Conservation (phyloP, 2,888 invertebrate species). For the Nipponacmea schrenckii region DNA sequence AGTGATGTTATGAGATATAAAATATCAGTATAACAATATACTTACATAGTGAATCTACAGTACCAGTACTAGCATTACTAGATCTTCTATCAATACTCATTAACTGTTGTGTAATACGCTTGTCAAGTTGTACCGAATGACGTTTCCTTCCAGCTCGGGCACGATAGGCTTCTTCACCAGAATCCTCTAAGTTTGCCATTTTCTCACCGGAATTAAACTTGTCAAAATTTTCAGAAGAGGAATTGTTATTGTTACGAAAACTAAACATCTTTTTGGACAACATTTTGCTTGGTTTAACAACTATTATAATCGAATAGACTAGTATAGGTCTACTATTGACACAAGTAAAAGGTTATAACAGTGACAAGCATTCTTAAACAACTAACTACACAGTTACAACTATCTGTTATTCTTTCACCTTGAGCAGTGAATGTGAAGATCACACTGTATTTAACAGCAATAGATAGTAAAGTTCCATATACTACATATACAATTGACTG, state of each 20-base stretch:
- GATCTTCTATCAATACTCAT: slow-evolving; percentile 46
- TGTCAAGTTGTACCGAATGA: slow-evolving; percentile 60
- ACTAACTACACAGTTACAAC: too few relatives aligned
- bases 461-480: too few relatives aligned
- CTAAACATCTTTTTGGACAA: slow-evolving; percentile 43
- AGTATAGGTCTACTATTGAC: too few relatives aligned
- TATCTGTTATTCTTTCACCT: too few relatives aligned
- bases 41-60: slow-evolving; percentile 59
- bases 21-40: slow-evolving; percentile 16
- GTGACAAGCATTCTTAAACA: too few relatives aligned
- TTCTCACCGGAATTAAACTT: slow-evolving; percentile 55
- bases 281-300: slow-evolving; percentile 19
- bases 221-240: slow-evolving; percentile 44
- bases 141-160: slow-evolving; percentile 53
- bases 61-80: slow-evolving; percentile 56
- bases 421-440: too few relatives aligned
- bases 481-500: too few relatives aligned
- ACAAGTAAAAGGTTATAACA: too few relatives aligned
- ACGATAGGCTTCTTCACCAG: slow-evolving; percentile 49
- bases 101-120: slow-evolving; percentile 51
- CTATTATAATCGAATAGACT: too few relatives aligned
- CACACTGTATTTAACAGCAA: too few relatives aligned
- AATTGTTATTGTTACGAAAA: slow-evolving; percentile 30
- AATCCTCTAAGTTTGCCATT: slow-evolving; percentile 53
- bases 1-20: too few relatives aligned